A percentile compares a stretch with the other conserved stretches of the same genome.
Evolutionary conservation across 2,888 invertebrate genomes (phyloP).

Genomic region (Meteorus cinctellus): DNA sequence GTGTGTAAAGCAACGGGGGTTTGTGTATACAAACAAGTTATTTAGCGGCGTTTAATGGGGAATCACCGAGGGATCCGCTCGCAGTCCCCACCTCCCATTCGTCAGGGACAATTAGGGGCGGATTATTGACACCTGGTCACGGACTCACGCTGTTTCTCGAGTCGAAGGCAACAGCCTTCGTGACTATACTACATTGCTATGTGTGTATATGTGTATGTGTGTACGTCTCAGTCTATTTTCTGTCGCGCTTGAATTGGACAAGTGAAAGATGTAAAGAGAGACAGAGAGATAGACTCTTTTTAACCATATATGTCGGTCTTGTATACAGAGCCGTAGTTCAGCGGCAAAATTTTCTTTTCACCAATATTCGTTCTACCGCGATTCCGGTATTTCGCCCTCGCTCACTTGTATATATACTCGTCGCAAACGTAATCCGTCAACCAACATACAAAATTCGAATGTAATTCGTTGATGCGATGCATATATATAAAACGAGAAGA

Average conservation of each 20-base stretch:
- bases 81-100: conserved; percentile 38
- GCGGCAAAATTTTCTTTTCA: conserved; percentile 25
- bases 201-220: background rate
- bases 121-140: conserved; percentile 72
- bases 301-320: background rate
- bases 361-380: conserved; percentile 61
- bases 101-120: conserved; percentile 68
- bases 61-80: conserved; percentile 58
- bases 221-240: background rate
- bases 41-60: conserved; percentile 69
- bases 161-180: conserved; percentile 55
- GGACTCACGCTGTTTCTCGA: conserved; percentile 66
- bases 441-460: conserved; percentile 1
- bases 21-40: conserved; percentile 70
- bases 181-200: conserved; percentile 34
- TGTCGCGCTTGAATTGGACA: conserved; percentile 4
- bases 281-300: conserved; percentile 8
- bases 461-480: background rate
- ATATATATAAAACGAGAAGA: background rate
- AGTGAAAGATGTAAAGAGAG: conserved; percentile 6
- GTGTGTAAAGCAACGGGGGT: conserved; percentile 55
- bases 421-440: conserved; percentile 41
- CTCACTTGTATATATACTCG: conserved; percentile 28
- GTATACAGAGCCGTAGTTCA: background rate
- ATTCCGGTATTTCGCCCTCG: conserved; percentile 63